phyloP scores from a whole-genome alignment of 2,113 vertebrate genomes.

The Loxodonta africana region DNA sequence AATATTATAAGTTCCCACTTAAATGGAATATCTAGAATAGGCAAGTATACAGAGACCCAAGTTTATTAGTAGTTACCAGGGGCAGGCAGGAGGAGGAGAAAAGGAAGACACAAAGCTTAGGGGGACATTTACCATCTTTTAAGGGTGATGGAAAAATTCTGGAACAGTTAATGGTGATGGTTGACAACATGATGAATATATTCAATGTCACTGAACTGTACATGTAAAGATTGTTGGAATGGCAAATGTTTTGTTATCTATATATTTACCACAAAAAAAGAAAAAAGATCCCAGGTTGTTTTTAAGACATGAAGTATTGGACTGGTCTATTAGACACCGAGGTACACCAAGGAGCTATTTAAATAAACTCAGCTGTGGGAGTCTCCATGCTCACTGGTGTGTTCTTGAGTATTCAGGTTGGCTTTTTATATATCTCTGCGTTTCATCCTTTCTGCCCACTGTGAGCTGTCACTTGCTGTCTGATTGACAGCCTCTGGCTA shows the following conservation, averaged over 20 bases:
- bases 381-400: not conserved
- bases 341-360: slow-evolving; percentile 55
- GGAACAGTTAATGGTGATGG: not conserved
- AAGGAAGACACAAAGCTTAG: not conserved
- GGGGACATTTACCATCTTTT: not conserved
- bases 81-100: not conserved
- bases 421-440: slow-evolving; percentile 63
- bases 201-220: not conserved
- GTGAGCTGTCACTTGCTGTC: slow-evolving; percentile 66
- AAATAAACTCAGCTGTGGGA: slow-evolving; percentile 73
- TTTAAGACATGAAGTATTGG: slow-evolving; percentile 18
- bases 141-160: not conserved
- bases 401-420: slow-evolving; percentile 62
- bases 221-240: not conserved
- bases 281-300: not conserved
- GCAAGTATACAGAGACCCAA: too few relatives aligned
- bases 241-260: not conserved
- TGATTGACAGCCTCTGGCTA: slow-evolving; percentile 50
- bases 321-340: slow-evolving; percentile 1
- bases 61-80: too few relatives aligned
- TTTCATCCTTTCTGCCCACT: slow-evolving; percentile 65
- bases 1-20: not conserved
- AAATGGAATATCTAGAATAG: not conserved
- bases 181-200: not conserved
- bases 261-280: not conserved